Evolutionary conservation across 1,140 invertebrate genomes (phyloP).

Genomic region (Bombus pyrosoma): DNA sequence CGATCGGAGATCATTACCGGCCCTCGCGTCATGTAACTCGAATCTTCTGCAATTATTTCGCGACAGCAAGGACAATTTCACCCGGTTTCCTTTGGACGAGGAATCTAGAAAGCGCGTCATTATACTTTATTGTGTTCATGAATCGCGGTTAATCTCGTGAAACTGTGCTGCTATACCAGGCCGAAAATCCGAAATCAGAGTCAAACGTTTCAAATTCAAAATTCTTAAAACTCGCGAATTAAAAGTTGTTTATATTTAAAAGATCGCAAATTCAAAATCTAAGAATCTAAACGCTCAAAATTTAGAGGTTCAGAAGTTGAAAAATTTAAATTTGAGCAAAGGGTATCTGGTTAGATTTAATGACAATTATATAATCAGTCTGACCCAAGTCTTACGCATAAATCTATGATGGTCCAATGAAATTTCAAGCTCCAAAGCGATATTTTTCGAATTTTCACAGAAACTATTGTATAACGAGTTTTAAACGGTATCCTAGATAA

Average conservation of each 20-base stretch:
- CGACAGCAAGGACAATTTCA: constrained; percentile 34
- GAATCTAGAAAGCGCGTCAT: constrained; percentile 1
- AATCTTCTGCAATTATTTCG: constrained; percentile 28
- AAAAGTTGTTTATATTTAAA: too few relatives aligned
- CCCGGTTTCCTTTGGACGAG: constrained; percentile 6
- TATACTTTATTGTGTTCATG: neutral
- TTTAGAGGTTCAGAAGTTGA: too few relatives aligned
- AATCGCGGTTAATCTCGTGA: constrained; percentile 9
- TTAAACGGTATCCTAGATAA: neutral
- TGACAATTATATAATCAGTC: neutral
- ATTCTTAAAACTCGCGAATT: too few relatives aligned
- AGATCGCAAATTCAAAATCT: too few relatives aligned
- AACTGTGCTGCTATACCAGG: neutral
- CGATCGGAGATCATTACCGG: constrained; percentile 30
- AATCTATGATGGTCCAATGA: neutral
- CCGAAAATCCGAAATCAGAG: neutral
- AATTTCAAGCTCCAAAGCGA: neutral
- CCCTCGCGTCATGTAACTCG: neutral
- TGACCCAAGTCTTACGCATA: neutral
- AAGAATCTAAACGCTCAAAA: too few relatives aligned
- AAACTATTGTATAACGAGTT: neutral
- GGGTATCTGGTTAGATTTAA: too few relatives aligned
- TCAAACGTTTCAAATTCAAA: too few relatives aligned
- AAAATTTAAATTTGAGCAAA: too few relatives aligned
- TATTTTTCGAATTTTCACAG: neutral